These are phyloP conservation scores for Matsumyia berberina DNA, from an alignment of 2,888 invertebrate genomes.

Conservation along the genomic window DNA sequence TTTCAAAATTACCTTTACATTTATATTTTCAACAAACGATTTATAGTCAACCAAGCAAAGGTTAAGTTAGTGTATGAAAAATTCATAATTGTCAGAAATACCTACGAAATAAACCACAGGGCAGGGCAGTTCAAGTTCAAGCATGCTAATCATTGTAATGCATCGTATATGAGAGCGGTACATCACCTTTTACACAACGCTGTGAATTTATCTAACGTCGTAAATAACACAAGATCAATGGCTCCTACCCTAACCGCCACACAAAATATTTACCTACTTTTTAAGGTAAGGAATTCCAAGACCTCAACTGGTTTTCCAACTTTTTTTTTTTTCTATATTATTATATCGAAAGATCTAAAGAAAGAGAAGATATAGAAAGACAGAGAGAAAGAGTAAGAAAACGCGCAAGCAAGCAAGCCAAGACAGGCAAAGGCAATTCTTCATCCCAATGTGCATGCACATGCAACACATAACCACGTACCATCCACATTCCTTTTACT, in stretches of 20 bases:
- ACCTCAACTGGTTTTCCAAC: constrained; percentile 59
- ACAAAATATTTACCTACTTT: constrained; percentile 70
- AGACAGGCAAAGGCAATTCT: constrained; percentile 37
- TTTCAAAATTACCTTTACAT: not conserved
- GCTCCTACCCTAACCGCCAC: constrained; percentile 39
- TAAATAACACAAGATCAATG: constrained; percentile 60
- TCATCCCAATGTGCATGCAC: constrained; percentile 64
- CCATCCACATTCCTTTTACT: constrained; percentile 65
- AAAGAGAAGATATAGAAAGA: constrained; percentile 11
- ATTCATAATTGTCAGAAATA: constrained; percentile 6
- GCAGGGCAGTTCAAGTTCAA: constrained; percentile 9
- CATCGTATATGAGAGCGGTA: not conserved
- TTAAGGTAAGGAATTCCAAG: constrained; percentile 72
- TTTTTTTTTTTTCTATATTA: constrained; percentile 51
- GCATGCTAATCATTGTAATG: not conserved
- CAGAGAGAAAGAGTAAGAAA: constrained; percentile 8
- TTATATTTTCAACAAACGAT: not conserved
- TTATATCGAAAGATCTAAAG: constrained; percentile 39
- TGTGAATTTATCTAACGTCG: constrained; percentile 31
- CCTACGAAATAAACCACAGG: not conserved
- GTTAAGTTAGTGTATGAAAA: not conserved
- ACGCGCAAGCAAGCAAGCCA: too few species aligned
- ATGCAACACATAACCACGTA: constrained; percentile 64
- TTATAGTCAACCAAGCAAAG: not conserved
- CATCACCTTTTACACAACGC: constrained; percentile 7